These are phyloP conservation scores for Reinhardtius hippoglossoides DNA, from an alignment of 2,113 vertebrate genomes.

Conservation along the genomic window DNA sequence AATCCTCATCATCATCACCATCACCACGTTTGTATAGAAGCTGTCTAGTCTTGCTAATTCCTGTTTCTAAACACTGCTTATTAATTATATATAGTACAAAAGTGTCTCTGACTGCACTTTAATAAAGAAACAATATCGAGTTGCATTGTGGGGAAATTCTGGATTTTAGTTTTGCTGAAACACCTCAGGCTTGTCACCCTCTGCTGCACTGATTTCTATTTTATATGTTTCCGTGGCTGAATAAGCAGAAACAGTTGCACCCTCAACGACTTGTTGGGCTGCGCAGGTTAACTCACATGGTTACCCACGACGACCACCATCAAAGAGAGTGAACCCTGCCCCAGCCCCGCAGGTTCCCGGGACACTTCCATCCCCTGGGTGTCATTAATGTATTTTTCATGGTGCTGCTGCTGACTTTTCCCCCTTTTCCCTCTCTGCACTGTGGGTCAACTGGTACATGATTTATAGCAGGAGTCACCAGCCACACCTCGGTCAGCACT, in stretches of 20 bases:
- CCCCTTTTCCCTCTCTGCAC: not conserved
- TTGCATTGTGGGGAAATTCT: too few species aligned
- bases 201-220: not conserved
- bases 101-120: too few species aligned
- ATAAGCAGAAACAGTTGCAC: not conserved
- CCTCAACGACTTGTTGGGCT: not conserved
- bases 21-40: too few species aligned
- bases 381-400: slow-evolving; percentile 59
- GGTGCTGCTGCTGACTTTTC: not conserved
- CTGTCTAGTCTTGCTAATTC: too few species aligned
- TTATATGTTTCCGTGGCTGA: not conserved
- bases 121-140: too few species aligned
- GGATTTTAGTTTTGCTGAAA: too few species aligned
- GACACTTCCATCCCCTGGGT: slow-evolving; percentile 12
- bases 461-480: slow-evolving; percentile 29
- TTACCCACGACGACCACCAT: slow-evolving; percentile 3
- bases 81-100: too few species aligned
- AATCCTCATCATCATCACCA: too few species aligned
- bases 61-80: too few species aligned
- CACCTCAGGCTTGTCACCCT: not conserved
- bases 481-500: slow-evolving; percentile 43
- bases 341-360: not conserved
- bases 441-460: slow-evolving; percentile 14
- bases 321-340: slow-evolving; percentile 3
- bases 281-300: not conserved